phyloP scores from a whole-genome alignment of 1,140 invertebrate species.

The Delia radicum region DNA sequence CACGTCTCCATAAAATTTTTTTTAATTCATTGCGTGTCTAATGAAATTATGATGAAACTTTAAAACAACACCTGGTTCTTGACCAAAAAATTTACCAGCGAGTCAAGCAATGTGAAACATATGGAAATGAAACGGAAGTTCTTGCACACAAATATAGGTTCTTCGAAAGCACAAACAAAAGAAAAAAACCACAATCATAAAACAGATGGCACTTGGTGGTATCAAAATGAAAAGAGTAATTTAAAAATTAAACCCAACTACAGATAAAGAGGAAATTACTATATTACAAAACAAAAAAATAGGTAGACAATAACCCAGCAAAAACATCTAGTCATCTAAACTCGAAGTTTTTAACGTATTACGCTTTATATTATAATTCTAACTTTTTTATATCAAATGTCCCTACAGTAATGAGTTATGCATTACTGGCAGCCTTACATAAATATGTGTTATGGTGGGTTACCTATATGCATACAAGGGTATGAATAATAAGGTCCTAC shows the following conservation, averaged over 20 bases:
- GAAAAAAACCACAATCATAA: background rate
- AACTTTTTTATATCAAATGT: too few species aligned
- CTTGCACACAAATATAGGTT: conserved; percentile 14
- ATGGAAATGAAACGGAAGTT: conserved; percentile 27
- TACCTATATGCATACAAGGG: too few species aligned
- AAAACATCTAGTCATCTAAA: too few species aligned
- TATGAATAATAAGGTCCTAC: too few species aligned
- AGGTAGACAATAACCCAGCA: background rate
- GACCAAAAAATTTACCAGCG: background rate
- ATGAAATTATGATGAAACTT: too few species aligned
- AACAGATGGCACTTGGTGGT: background rate
- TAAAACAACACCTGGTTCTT: background rate
- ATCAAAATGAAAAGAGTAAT: background rate
- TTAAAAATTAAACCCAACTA: background rate
- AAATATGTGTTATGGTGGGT: too few species aligned
- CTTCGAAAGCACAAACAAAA: background rate
- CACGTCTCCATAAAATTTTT: too few species aligned
- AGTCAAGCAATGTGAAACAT: background rate
- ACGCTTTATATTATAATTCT: too few species aligned
- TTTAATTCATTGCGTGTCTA: too few species aligned
- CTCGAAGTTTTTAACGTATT: too few species aligned
- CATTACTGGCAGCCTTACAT: too few species aligned
- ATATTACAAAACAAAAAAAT: background rate
- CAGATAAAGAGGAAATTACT: background rate
- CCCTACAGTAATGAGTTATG: too few species aligned